phyloP scores from a whole-genome alignment of 2,888 invertebrate species.

The Scaptomyza reducta region DNA sequence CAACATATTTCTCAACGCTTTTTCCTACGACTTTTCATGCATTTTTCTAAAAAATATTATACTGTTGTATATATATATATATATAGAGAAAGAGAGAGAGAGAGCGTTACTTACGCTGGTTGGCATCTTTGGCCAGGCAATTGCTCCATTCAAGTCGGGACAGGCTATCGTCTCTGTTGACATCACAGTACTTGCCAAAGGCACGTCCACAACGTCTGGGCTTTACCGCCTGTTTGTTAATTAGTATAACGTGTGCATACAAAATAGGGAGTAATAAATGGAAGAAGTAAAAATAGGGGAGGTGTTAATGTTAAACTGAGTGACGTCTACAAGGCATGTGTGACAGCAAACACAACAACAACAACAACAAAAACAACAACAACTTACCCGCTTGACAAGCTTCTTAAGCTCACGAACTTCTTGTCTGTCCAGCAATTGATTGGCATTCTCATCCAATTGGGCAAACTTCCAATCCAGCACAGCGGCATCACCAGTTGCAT shows the following conservation, averaged over 20 bases:
- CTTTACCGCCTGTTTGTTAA: slow-evolving; percentile 87
- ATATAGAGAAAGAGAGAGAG: background rate
- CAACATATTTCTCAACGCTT: background rate
- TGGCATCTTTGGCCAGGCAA: slow-evolving; percentile 92
- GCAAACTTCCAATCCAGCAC: slow-evolving; percentile 96
- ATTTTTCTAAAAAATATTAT: background rate
- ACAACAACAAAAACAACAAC: slow-evolving; percentile 1
- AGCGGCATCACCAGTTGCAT: slow-evolving; percentile 74
- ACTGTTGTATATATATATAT: background rate
- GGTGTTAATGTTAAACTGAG: slow-evolving; percentile 18
- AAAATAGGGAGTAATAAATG: slow-evolving; percentile 25
- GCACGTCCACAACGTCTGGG: slow-evolving; percentile 95
- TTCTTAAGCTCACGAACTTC: slow-evolving; percentile 93
- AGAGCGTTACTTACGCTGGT: slow-evolving; percentile 90
- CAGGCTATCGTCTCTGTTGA: slow-evolving; percentile 91
- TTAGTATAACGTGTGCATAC: slow-evolving; percentile 39
- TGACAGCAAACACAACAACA: slow-evolving; percentile 15
- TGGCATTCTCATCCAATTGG: slow-evolving; percentile 91
- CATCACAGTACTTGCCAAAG: slow-evolving; percentile 95
- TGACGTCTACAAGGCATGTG: slow-evolving; percentile 33
- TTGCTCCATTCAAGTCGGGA: slow-evolving; percentile 93
- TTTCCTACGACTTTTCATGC: too few species aligned
- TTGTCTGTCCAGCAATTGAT: slow-evolving; percentile 90
- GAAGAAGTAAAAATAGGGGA: slow-evolving; percentile 11
- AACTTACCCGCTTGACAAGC: slow-evolving; percentile 90